A percentile compares a stretch with the other conserved stretches of the same genome.
These are phyloP conservation scores for Gallinago undulata DNA, from an alignment of 2,113 vertebrate genomes.

Conservation along the genomic window DNA sequence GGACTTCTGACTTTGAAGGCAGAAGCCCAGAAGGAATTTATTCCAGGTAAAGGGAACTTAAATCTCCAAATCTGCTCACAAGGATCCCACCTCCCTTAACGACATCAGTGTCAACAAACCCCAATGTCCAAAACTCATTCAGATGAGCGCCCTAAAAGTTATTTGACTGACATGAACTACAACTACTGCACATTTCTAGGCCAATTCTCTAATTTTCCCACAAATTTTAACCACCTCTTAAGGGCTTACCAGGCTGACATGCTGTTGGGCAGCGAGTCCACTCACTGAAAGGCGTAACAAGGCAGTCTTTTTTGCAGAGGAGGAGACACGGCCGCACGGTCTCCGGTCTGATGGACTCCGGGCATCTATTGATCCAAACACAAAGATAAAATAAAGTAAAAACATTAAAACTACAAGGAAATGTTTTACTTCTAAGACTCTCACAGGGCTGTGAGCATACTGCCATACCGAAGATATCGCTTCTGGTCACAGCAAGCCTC, in stretches of 20 bases:
- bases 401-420: background rate
- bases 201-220: background rate
- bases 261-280: constrained; percentile 87
- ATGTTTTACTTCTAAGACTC: background rate
- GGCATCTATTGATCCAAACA: constrained; percentile 78
- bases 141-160: background rate
- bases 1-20: background rate
- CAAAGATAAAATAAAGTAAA: background rate
- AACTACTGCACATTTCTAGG: accelerated
- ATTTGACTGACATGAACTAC: background rate
- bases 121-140: background rate
- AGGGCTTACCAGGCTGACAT: constrained; percentile 84
- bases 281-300: constrained; percentile 93
- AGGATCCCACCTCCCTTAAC: background rate
- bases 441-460: background rate
- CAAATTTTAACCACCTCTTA: background rate
- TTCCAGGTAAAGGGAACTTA: background rate
- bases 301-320: constrained; percentile 88
- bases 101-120: background rate
- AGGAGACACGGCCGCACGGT: constrained; percentile 80
- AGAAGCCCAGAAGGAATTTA: background rate
- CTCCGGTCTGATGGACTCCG: constrained; percentile 85
- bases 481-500: background rate
- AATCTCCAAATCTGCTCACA: background rate
- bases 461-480: background rate